phyloP scores from a whole-genome alignment of 23 tunicate genomes.

The Corella eumyota region DNA sequence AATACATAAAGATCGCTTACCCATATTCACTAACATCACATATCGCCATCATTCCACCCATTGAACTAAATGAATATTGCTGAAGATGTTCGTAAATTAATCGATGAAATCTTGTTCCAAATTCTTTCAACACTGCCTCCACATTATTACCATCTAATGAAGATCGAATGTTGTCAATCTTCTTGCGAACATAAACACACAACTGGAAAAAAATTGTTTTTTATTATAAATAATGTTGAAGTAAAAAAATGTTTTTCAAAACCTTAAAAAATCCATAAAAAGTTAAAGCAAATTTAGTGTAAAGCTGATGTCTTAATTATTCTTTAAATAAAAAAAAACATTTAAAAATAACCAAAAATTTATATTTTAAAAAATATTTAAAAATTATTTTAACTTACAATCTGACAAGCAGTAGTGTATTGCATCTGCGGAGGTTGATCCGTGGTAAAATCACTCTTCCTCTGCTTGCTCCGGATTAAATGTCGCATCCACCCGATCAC shows the following conservation, averaged over 20 bases:
- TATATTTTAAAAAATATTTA: neutral
- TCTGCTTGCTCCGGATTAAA: conserved; percentile 59
- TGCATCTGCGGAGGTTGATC: conserved; percentile 60
- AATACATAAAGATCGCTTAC: conserved; percentile 14
- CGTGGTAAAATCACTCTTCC: conserved; percentile 60
- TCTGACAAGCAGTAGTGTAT: conserved; percentile 74
- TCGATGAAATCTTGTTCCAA: conserved; percentile 64
- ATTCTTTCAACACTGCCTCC: conserved; percentile 63
- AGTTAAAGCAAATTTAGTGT: neutral
- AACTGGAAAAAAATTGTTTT: conserved; percentile 13
- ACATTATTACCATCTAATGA: conserved; percentile 91
- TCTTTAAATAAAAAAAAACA: neutral
- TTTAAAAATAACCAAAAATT: neutral
- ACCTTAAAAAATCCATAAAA: neutral
- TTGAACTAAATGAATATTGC: conserved; percentile 59
- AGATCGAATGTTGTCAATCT: conserved; percentile 26
- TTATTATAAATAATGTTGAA: neutral
- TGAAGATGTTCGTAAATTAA: conserved; percentile 88
- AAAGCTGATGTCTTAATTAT: neutral
- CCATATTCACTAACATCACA: conserved; percentile 86
- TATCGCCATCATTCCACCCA: conserved; percentile 97
- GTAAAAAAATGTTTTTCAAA: neutral
- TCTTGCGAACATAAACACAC: conserved; percentile 56
- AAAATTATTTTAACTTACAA: conserved; percentile 12
- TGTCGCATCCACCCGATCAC: conserved; percentile 85